These are phyloP conservation scores for Eupithecia dodoneata DNA, from an alignment of 2,888 invertebrate species.

Conservation along the genomic window DNA sequence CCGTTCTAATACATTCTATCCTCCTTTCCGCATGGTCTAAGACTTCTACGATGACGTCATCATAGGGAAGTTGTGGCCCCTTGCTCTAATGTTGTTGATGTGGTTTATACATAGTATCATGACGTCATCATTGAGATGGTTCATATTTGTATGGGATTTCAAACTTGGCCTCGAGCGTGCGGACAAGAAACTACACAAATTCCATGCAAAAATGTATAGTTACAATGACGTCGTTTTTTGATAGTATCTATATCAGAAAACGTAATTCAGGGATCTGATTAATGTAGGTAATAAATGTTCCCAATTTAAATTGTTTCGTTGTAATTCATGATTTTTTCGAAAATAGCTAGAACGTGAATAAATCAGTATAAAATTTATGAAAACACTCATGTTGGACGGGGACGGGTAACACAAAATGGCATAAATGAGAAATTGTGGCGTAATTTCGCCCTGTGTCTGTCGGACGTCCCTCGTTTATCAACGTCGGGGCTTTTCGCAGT, in stretches of 20 bases:
- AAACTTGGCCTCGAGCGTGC: no score
- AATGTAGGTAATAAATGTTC: not conserved
- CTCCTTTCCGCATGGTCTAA: no score
- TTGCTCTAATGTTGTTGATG: no score
- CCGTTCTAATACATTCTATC: no score
- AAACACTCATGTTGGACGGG: slow-evolving; percentile 31
- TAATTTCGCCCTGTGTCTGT: slow-evolving; percentile 49
- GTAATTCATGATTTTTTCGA: not conserved
- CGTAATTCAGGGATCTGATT: not conserved
- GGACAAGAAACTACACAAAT: not conserved
- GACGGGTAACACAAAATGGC: slow-evolving; percentile 44
- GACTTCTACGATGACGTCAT: no score
- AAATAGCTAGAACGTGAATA: slow-evolving; percentile 9
- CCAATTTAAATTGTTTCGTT: not conserved
- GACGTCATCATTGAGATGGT: no score
- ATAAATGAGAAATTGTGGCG: slow-evolving; percentile 60
- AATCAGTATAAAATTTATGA: slow-evolving; percentile 19
- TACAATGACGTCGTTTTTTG: not conserved
- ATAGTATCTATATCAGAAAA: not conserved
- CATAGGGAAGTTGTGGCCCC: no score
- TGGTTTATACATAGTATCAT: no score
- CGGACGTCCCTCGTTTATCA: slow-evolving; percentile 58
- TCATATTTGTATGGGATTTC: no score
- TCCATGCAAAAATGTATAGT: not conserved
- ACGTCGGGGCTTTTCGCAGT: slow-evolving; percentile 52